Evolutionary conservation across 1,140 invertebrate species (phyloP).

Genomic region (Octopus bimaculoides): DNA sequence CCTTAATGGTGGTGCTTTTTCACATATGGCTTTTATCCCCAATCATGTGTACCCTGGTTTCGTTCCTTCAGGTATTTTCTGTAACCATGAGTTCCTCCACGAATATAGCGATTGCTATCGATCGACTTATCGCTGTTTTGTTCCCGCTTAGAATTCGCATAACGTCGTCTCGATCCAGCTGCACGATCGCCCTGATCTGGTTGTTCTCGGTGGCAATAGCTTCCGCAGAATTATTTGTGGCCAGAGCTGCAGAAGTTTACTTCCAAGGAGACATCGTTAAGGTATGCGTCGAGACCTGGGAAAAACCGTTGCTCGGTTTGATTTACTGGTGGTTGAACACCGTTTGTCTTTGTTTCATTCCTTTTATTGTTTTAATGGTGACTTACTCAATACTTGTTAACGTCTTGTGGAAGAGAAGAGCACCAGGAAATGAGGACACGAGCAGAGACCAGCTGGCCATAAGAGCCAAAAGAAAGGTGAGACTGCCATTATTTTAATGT

Average conservation of each 20-base stretch:
- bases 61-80: constrained; percentile 46
- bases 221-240: constrained; percentile 57
- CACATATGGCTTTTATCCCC: constrained; percentile 51
- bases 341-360: constrained; percentile 60
- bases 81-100: constrained; percentile 52
- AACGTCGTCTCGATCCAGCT: constrained; percentile 36
- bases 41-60: constrained; percentile 52
- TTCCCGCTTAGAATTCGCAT: constrained; percentile 46
- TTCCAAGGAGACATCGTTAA: constrained; percentile 11
- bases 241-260: constrained; percentile 36
- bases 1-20: constrained; percentile 47
- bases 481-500: not conserved
- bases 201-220: constrained; percentile 52
- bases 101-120: constrained; percentile 54
- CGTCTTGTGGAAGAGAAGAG: constrained; percentile 55
- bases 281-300: constrained; percentile 45
- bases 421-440: constrained; percentile 61
- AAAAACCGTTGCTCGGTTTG: constrained; percentile 32
- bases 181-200: constrained; percentile 59
- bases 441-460: constrained; percentile 58
- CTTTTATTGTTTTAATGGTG: constrained; percentile 58
- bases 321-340: constrained; percentile 60
- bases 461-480: constrained; percentile 61
- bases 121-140: constrained; percentile 48
- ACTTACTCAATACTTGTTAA: constrained; percentile 57